Conservation (phyloP, 2,888 invertebrate species). For the Acleris emargana region DNA sequence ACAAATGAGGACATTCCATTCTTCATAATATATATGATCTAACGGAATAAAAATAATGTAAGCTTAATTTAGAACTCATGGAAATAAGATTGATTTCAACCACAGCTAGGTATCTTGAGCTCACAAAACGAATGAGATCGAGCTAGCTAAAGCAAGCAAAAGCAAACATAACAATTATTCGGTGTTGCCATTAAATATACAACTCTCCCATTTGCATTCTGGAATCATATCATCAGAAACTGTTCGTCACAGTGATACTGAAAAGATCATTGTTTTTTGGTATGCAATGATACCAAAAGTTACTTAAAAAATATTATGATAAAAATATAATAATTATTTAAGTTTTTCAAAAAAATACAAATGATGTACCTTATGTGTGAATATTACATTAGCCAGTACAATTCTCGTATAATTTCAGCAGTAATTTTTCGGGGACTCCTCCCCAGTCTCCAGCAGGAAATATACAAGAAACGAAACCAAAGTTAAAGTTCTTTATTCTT, state of each 20-base stretch:
- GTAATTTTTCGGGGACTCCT: no score
- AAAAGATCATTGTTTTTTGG: no score
- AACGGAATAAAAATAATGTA: conserved; percentile 51
- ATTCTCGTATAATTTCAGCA: no score
- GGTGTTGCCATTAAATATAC: conserved; percentile 22
- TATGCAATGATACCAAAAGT: no score
- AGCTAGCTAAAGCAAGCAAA: conserved; percentile 39
- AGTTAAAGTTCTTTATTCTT: no score
- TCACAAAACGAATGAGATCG: conserved; percentile 53
- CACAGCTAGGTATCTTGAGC: conserved; percentile 45
- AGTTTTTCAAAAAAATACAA: no score
- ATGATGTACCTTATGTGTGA: no score
- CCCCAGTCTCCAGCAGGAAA: no score
- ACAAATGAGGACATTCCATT: conserved; percentile 89
- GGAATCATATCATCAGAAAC: background rate
- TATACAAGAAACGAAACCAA: no score
- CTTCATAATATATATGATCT: conserved; percentile 66
- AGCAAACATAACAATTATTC: conserved; percentile 37
- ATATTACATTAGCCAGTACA: no score
- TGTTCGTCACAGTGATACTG: background rate
- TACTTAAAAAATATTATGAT: no score
- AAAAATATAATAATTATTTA: no score
- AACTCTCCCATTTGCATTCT: background rate
- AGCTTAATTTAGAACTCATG: conserved; percentile 57
- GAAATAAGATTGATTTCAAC: conserved; percentile 52